A percentile compares a stretch with the other conserved stretches of the same genome.
Conservation (phyloP, 1,140 invertebrate species). For the Nephila pilipes region DNA sequence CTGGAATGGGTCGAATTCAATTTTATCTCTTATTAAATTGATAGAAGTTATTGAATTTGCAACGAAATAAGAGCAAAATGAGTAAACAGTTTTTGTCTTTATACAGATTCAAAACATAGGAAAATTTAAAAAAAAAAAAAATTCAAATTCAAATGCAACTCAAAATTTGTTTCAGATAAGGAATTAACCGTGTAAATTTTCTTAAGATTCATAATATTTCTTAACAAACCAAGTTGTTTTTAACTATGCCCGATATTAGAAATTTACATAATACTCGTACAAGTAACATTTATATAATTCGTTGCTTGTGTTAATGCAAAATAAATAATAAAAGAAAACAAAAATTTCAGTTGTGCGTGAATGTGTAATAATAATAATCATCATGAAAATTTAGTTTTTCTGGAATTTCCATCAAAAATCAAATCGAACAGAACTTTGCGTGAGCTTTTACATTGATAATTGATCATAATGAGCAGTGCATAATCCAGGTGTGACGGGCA, state of each 20-base stretch:
- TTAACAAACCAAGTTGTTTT: too few species aligned
- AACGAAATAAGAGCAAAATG: too few species aligned
- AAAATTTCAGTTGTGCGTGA: background rate
- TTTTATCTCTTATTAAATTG: too few species aligned
- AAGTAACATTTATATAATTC: background rate
- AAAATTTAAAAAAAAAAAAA: too few species aligned
- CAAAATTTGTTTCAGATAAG: too few species aligned
- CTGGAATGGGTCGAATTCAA: too few species aligned
- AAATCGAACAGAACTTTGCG: background rate
- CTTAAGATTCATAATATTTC: too few species aligned
- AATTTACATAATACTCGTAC: background rate
- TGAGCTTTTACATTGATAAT: slow-evolving; percentile 6
- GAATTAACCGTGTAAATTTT: too few species aligned
- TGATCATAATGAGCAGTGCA: background rate
- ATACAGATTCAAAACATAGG: too few species aligned
- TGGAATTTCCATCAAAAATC: background rate
- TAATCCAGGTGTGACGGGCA: background rate
- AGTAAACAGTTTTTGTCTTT: too few species aligned
- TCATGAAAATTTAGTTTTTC: background rate
- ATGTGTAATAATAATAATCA: background rate
- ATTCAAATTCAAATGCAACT: too few species aligned
- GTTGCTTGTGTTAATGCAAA: background rate
- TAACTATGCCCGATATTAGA: background rate
- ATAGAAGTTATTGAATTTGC: too few species aligned
- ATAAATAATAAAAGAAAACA: background rate